Evolutionary conservation across 1,140 invertebrate species (phyloP), one percentile per base, ranked within the genome.

Genomic region (Brachionus rubens): DNA sequence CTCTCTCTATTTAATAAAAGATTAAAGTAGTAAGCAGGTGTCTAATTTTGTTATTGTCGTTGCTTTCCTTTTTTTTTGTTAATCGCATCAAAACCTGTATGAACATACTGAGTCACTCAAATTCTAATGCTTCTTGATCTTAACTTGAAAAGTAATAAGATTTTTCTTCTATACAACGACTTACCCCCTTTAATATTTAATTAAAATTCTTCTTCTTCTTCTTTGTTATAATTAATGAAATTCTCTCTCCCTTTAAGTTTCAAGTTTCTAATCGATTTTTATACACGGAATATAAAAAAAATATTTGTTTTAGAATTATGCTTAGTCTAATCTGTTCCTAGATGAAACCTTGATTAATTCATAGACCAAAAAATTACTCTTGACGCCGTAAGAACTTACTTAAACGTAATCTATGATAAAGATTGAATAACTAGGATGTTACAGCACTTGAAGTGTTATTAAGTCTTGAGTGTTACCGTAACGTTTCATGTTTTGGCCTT

Each of bases 11-110:
- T 30, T 9, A 30, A 12, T 9, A 40, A 40, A 40, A 21, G 28
- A 19, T 62, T 62, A 12, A 26, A 54, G 26, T 6, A 48, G 16
- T 48, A 65, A 43, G 21, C 59, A 65, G 59, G 59, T 65, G 59
- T 46, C 59, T 65, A 65, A 65, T 65, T 65, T 24, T 24, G 19
- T 43, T 43, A 28, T 26, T 65, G 28, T 36, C 19, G 40, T 14
- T 62, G 19, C 40, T n/a, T 40, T 62, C 21, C 9, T n/a, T 43
- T 28, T 6, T 26, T 54, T 14, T 54, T 54, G 50, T 40, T 33
- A 16, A 2, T 4, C 24, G 30, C 52, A 16, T 7, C 16, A 48
- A 48, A 48, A 48, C 46, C 46, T 48, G 46, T 36, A 36, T 9
- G 9, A 10, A n/a, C 46, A 48, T 21, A 3, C 46, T 6, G 46